These are phyloP conservation scores for Platichthys flesus DNA, from an alignment of 2,113 vertebrate genomes.

Conservation along the genomic window DNA sequence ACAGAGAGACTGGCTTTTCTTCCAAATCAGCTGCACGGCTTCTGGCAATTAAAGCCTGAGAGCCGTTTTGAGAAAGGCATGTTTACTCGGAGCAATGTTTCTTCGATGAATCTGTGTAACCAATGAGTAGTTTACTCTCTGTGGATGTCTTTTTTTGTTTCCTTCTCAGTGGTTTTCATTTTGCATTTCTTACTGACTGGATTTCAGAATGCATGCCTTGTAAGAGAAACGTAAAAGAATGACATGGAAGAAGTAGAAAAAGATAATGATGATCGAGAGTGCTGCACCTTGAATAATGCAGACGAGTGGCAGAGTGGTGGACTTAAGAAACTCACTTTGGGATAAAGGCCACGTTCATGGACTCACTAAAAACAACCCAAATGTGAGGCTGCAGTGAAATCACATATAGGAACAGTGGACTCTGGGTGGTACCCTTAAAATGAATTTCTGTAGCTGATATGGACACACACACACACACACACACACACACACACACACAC, in stretches of 20 bases:
- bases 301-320: constrained; percentile 64
- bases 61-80: constrained; percentile 75
- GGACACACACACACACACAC: no score
- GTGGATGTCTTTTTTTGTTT: constrained; percentile 31
- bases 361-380: constrained; percentile 7
- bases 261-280: constrained; percentile 48
- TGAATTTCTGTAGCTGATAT: neutral
- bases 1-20: constrained; percentile 33
- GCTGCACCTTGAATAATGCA: constrained; percentile 74
- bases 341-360: constrained; percentile 21
- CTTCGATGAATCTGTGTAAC: constrained; percentile 69
- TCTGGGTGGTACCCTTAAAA: neutral
- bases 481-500: no score
- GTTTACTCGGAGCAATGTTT: constrained; percentile 76
- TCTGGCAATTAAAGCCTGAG: constrained; percentile 46
- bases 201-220: constrained; percentile 79
- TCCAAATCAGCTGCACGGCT: constrained; percentile 56
- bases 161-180: constrained; percentile 65
- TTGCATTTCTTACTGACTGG: constrained; percentile 65
- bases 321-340: constrained; percentile 59
- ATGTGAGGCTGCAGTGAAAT: constrained; percentile 38
- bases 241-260: constrained; percentile 48
- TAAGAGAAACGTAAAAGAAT: constrained; percentile 59
- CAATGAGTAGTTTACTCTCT: constrained; percentile 51
- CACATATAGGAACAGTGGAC: constrained; percentile 36